Conservation (phyloP, 2,797 vertebrate genomes). For the Pipistrellus kuhlii region DNA sequence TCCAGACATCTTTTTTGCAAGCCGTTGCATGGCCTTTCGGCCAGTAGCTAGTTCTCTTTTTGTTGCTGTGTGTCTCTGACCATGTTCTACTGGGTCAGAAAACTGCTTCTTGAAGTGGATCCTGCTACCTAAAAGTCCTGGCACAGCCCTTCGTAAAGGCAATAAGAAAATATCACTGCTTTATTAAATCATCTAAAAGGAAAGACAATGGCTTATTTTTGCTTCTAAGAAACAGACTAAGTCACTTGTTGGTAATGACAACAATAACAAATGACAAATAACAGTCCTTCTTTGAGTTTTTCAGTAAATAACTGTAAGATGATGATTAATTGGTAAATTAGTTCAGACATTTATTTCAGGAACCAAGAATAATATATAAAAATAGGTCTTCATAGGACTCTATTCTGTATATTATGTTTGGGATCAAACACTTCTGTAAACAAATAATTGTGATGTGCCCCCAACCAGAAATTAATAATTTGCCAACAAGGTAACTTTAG, state of each 20-base stretch:
- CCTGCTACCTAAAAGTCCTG: constrained; percentile 92
- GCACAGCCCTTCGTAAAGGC: constrained; percentile 91
- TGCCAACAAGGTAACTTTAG: constrained; percentile 5
- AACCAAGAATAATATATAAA: background rate
- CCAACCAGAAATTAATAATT: background rate
- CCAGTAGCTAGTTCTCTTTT: constrained; percentile 94
- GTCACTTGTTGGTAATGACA: constrained; percentile 26
- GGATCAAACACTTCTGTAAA: constrained; percentile 29
- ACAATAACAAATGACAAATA: constrained; percentile 41
- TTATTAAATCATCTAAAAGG: constrained; percentile 52
- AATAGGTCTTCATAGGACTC: background rate
- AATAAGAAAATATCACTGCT: constrained; percentile 46
- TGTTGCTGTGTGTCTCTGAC: constrained; percentile 94
- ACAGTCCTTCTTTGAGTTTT: constrained; percentile 26
- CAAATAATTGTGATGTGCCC: background rate
- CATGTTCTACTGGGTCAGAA: constrained; percentile 95
- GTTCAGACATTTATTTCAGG: background rate
- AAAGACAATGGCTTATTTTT: constrained; percentile 30
- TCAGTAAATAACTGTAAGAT: constrained; percentile 21
- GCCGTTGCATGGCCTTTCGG: constrained; percentile 90
- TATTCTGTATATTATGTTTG: background rate
- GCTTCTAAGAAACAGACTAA: constrained; percentile 7
- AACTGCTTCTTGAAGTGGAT: constrained; percentile 92
- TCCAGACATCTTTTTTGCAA: constrained; percentile 91
- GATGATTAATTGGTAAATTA: background rate